Evolutionary conservation across 2,888 invertebrate species (phyloP), one percentile per base, ranked within the genome.

Genomic region (Glyphotaelius pellucidus): DNA sequence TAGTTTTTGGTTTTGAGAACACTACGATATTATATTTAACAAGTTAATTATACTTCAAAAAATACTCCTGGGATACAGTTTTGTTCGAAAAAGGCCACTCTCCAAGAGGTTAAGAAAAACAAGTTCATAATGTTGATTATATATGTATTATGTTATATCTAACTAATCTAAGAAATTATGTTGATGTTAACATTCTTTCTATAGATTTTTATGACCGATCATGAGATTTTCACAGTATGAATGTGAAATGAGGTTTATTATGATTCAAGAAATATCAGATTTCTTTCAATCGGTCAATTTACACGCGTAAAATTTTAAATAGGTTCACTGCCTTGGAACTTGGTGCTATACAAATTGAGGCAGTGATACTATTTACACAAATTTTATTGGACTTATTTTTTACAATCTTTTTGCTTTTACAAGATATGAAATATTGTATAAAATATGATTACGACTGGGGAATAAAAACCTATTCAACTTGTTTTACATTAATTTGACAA

Each of bases 291-390:
- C 25, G 67, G 7, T 67, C 67, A 67, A 67, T 67, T 67, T 67
- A 67, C 25, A 67, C 7, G 9, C 25, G 9, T 67, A 67, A 67
- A 67, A 67, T 67, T 67, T 67, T n/a, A 67, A 67, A 67, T 67
- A 67, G 67, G 67, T 67, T 67, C 67, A 67, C 67, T 67, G 67
- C 67, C 67, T 25, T 9, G 67, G 9, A 67, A 67, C 67, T 25
- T 67, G 84, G 84, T 84, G 84, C 84, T 84, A 84, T 84, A 84
- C 84, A 32, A 84, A 84, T 84, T 35, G 38, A 84, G 38, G 38
- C 84, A 5, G 84, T 84, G 84, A 84, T 84, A 38, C 84, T 84
- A 35, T 84, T 84, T 84, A n/a, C n/a, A 38, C 38, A 25, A 67
- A 67, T 67, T 67, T 67, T 67, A 67, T 67, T 67, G 25, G n/a